Evolutionary conservation across 2,113 vertebrate genomes (phyloP).

Genomic region (Seriola dumerili): DNA sequence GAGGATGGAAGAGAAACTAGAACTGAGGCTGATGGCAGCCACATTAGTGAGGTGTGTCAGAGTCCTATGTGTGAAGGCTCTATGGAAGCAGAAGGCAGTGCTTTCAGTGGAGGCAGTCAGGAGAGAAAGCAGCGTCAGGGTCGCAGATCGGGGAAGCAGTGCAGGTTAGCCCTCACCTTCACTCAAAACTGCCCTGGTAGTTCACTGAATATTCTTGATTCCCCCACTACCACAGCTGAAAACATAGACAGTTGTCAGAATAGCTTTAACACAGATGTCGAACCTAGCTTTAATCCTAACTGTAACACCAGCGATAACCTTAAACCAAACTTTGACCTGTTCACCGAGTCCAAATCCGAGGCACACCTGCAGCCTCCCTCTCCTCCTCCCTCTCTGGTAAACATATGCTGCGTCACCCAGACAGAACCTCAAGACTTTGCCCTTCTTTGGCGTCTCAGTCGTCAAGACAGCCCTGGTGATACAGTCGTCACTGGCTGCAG

Average conservation of each 20-base stretch:
- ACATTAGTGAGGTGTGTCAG: conserved; percentile 20
- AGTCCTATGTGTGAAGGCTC: conserved; percentile 47
- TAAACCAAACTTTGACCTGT: conserved; percentile 11
- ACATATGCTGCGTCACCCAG: conserved; percentile 79
- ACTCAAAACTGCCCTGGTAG: conserved; percentile 77
- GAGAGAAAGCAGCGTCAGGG: conserved; percentile 79
- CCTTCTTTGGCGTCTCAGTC: conserved; percentile 91
- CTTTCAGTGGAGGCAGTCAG: conserved; percentile 51
- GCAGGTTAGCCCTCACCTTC: conserved; percentile 89
- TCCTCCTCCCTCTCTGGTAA: background rate
- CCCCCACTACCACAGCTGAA: conserved; percentile 26
- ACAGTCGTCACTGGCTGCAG: background rate
- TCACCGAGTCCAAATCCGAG: background rate
- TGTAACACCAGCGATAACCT: conserved; percentile 2
- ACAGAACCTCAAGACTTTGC: conserved; percentile 94
- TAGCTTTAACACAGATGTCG: background rate
- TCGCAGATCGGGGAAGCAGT: conserved; percentile 83
- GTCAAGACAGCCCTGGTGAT: conserved; percentile 68
- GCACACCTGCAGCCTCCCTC: conserved; percentile 11
- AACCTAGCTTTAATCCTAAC: background rate
- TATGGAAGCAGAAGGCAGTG: conserved; percentile 49
- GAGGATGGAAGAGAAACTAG: background rate
- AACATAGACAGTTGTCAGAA: background rate
- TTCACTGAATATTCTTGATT: conserved; percentile 21
- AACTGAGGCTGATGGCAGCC: conserved; percentile 22